Conservation (phyloP, 1,140 invertebrate genomes). For the Ceratitis capitata region DNA sequence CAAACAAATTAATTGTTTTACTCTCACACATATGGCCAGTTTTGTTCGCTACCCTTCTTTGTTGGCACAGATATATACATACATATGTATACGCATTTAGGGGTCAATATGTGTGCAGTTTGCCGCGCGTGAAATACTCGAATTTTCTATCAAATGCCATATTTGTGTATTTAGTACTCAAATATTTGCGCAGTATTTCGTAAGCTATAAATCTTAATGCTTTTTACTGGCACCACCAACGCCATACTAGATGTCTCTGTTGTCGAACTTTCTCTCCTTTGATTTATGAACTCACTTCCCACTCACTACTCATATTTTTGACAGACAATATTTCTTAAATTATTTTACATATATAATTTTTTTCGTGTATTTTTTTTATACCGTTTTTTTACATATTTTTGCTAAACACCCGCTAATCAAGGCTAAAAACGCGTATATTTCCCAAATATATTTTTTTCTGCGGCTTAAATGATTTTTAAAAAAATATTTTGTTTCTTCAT, state of each 20-base stretch:
- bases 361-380: not conserved
- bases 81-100: too few relatives aligned
- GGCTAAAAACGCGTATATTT: too few relatives aligned
- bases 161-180: not conserved
- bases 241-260: not conserved
- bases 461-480: not conserved
- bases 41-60: too few relatives aligned
- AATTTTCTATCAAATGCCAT: not conserved
- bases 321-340: too few relatives aligned
- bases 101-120: slow-evolving; percentile 20
- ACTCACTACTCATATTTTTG: not conserved
- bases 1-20: not conserved
- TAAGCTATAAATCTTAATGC: not conserved
- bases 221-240: not conserved
- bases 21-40: too few relatives aligned
- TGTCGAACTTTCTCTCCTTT: too few relatives aligned
- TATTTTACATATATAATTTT: too few relatives aligned
- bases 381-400: not conserved
- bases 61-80: too few relatives aligned
- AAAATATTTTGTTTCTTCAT: not conserved
- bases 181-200: not conserved
- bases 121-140: not conserved
- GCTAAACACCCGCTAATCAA: not conserved
- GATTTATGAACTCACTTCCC: not conserved
- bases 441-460: not conserved